These are phyloP conservation scores for Cheirogaleus major DNA, from an alignment of 2,797 vertebrate species.

Conservation along the genomic window DNA sequence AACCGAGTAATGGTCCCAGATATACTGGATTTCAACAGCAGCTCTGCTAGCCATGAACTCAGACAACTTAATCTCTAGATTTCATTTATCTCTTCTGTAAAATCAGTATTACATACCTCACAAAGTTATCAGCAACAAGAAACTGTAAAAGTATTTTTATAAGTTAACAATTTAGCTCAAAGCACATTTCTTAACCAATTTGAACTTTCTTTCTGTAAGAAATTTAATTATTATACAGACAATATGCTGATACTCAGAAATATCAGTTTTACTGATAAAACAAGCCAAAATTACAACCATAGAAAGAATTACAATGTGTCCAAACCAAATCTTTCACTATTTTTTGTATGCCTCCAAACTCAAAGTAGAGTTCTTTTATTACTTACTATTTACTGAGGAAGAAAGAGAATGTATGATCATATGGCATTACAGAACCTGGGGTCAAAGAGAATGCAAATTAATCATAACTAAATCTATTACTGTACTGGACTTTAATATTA, in stretches of 20 bases:
- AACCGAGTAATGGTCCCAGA: background rate
- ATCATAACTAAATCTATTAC: background rate
- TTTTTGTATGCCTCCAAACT: background rate
- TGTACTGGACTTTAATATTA: background rate
- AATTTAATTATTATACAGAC: background rate
- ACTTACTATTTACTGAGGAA: background rate
- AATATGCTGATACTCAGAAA: background rate
- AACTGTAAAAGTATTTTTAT: background rate
- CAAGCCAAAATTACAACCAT: background rate
- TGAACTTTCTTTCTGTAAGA: background rate
- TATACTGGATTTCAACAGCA: background rate
- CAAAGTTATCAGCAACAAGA: background rate
- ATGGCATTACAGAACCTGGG: background rate
- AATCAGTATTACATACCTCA: background rate
- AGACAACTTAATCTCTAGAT: background rate
- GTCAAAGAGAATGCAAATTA: background rate
- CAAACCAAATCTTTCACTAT: background rate
- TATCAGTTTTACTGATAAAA: background rate
- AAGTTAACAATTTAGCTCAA: constrained; percentile 14
- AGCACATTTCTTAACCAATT: background rate
- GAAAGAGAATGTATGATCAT: background rate
- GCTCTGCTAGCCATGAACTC: background rate
- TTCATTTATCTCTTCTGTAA: background rate
- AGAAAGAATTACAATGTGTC: background rate
- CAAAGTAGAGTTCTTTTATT: background rate